These are phyloP conservation scores for Thermophis baileyi DNA, from an alignment of 2,113 vertebrate genomes.

Conservation along the genomic window DNA sequence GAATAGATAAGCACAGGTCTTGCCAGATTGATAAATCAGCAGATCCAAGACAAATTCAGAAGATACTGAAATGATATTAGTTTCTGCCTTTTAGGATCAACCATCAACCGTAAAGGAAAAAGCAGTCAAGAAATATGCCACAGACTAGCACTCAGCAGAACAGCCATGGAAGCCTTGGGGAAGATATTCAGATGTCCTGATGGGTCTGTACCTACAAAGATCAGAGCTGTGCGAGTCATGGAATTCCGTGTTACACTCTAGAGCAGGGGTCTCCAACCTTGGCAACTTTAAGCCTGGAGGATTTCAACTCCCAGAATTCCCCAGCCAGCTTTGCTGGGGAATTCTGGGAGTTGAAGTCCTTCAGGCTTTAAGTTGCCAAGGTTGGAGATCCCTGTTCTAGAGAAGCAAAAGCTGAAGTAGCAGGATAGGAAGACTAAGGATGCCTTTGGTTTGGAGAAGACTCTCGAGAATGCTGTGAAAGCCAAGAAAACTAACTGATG, in stretches of 20 bases:
- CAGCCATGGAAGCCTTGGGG: neutral
- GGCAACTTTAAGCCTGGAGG: no score
- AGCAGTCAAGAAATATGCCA: neutral
- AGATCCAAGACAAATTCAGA: neutral
- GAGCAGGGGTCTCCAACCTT: no score
- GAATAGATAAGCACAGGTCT: neutral
- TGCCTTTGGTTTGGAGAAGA: neutral
- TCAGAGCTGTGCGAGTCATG: neutral
- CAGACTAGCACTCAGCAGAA: neutral
- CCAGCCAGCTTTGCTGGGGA: no score
- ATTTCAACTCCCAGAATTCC: no score
- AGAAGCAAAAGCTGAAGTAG: neutral
- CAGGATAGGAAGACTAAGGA: neutral
- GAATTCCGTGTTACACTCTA: neutral
- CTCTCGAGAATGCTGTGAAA: neutral
- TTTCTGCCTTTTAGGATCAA: neutral
- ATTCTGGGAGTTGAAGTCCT: no score
- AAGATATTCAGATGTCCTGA: neutral
- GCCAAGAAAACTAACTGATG: neutral
- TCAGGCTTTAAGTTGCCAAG: no score
- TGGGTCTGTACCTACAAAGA: neutral
- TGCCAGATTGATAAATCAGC: neutral
- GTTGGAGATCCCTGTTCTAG: no score
- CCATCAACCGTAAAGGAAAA: neutral
- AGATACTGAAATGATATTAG: neutral